These are phyloP conservation scores for Caenorhabditis tropicalis DNA, from an alignment of 1,140 invertebrate species.

Conservation along the genomic window DNA sequence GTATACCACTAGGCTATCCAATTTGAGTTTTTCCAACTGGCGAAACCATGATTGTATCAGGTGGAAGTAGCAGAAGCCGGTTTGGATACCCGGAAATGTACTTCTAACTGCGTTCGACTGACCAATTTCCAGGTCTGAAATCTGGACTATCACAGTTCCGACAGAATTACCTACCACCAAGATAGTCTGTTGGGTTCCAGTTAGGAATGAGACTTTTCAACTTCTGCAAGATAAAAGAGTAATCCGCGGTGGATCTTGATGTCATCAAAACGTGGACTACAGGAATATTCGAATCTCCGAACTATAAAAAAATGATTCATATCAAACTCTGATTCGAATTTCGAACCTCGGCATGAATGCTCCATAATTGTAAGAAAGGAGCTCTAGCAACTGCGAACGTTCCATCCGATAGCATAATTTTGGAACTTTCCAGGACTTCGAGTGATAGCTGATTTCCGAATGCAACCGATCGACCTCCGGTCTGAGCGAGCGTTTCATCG, in stretches of 20 bases:
- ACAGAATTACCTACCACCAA: neutral
- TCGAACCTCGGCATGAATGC: neutral
- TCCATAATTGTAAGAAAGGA: neutral
- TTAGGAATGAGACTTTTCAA: neutral
- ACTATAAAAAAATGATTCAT: no score
- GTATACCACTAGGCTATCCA: neutral
- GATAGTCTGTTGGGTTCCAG: neutral
- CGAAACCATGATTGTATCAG: neutral
- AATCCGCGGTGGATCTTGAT: neutral
- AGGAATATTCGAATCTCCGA: neutral
- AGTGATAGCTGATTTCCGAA: neutral
- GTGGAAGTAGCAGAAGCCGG: neutral
- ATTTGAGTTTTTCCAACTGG: neutral
- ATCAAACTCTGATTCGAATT: no score
- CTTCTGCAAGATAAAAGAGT: neutral
- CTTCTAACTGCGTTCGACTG: neutral
- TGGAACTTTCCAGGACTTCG: neutral
- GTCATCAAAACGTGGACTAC: neutral
- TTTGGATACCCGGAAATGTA: neutral
- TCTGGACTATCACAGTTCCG: neutral
- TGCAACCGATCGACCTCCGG: neutral
- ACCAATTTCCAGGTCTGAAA: neutral
- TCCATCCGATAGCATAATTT: neutral
- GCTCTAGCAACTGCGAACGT: neutral
- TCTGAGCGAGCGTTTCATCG: neutral